Percentiles rank a stretch among this genome's conserved stretches.
These are phyloP conservation scores for Probaryconus sp. DNA, from an alignment of 1,140 invertebrate species.

Conservation along the genomic window DNA sequence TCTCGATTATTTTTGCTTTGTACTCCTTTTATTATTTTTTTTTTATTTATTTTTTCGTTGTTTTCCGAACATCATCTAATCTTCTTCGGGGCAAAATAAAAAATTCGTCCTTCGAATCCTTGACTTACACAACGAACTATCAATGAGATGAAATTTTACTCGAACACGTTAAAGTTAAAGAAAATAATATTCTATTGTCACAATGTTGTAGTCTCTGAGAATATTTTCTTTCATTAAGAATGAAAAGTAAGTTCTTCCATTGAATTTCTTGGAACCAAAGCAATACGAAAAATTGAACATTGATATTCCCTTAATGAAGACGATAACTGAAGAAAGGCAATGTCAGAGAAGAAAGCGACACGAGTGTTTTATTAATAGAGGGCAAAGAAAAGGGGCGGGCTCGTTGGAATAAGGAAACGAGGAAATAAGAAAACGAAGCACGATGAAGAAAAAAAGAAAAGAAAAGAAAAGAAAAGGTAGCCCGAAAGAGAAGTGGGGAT, in stretches of 20 bases:
- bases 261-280: not conserved
- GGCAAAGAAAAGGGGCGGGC: slow-evolving; percentile 24
- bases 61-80: slow-evolving; percentile 10
- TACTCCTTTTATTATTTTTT: not conserved
- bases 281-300: slow-evolving; percentile 28
- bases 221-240: too few relatives aligned
- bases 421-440: slow-evolving; percentile 35
- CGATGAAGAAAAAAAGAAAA: slow-evolving; percentile 4
- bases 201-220: too few relatives aligned
- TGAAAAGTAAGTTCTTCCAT: too few relatives aligned
- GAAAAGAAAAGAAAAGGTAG: slow-evolving; percentile 32
- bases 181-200: too few relatives aligned
- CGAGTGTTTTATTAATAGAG: slow-evolving; percentile 41
- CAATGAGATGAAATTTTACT: too few relatives aligned
- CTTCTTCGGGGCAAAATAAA: slow-evolving; percentile 14
- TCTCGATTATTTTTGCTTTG: slow-evolving; percentile 45
- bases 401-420: slow-evolving; percentile 36
- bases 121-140: slow-evolving; percentile 16
- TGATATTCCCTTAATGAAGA: slow-evolving; percentile 34
- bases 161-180: too few relatives aligned
- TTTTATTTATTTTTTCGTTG: slow-evolving; percentile 9
- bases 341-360: slow-evolving; percentile 13
- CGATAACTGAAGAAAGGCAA: slow-evolving; percentile 18
- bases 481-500: slow-evolving; percentile 33
- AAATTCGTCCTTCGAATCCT: slow-evolving; percentile 26